These are phyloP conservation scores for Epizoanthus rinbou DNA, from an alignment of 92 coral and sea anemone species.

Conservation along the genomic window DNA sequence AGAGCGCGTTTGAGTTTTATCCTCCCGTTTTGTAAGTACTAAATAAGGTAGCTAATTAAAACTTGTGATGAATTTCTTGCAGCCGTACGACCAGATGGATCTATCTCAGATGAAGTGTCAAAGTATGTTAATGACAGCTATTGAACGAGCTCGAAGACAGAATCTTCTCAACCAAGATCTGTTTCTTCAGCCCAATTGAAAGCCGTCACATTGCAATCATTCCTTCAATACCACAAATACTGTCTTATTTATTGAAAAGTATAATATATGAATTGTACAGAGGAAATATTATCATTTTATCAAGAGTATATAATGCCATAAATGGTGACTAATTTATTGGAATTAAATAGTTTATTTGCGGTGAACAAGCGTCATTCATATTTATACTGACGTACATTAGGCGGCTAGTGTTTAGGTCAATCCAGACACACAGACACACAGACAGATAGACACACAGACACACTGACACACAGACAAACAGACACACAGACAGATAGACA, in stretches of 20 bases:
- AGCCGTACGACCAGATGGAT: constrained; percentile 99
- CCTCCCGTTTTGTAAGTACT: not conserved
- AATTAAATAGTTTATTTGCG: constrained; percentile 44
- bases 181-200: constrained; percentile 83
- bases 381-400: not conserved
- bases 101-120: constrained; percentile 94
- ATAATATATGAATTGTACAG: constrained; percentile 43
- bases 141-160: constrained; percentile 93
- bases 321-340: constrained; percentile 28
- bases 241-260: constrained; percentile 37
- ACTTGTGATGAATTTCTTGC: not conserved
- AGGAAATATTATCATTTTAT: constrained; percentile 32
- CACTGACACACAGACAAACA: too few relatives aligned
- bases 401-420: too few relatives aligned
- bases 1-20: not conserved
- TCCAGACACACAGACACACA: too few relatives aligned
- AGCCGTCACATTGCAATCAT: not conserved
- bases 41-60: not conserved
- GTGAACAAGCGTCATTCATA: constrained; percentile 5
- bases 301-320: constrained; percentile 32
- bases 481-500: too few relatives aligned
- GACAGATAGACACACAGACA: too few relatives aligned
- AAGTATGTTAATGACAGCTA: constrained; percentile 94
- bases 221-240: constrained; percentile 1
- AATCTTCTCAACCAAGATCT: constrained; percentile 92